Evolutionary conservation across 2,113 vertebrate species (phyloP).

Genomic region (Cyphomyrus plagiostoma): DNA sequence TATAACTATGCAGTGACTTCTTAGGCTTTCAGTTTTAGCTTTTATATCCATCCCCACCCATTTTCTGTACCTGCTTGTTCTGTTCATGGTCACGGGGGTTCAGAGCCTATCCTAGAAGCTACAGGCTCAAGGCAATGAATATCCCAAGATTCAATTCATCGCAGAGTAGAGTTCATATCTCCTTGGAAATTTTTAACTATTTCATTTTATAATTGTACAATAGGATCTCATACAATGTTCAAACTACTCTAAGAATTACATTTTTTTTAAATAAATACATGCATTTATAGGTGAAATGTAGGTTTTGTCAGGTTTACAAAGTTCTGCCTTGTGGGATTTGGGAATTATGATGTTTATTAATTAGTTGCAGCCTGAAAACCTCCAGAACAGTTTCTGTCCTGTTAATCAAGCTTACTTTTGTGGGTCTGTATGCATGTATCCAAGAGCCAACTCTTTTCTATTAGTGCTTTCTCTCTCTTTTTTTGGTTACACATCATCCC

Average conservation of each 20-base stretch:
- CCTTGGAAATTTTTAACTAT: neutral
- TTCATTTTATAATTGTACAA: neutral
- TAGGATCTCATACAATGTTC: neutral
- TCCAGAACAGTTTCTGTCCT: neutral
- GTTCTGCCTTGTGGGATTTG: neutral
- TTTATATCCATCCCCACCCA: neutral
- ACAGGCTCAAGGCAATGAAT: neutral
- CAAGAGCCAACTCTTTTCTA: neutral
- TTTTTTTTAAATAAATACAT: neutral
- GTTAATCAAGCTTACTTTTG: neutral
- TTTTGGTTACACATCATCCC: neutral
- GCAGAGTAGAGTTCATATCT: neutral
- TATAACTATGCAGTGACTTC: neutral
- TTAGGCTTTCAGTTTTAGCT: neutral
- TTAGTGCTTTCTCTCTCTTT: neutral
- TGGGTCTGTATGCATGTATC: neutral
- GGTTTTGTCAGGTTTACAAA: neutral
- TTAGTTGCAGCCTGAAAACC: neutral
- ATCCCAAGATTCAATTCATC: neutral
- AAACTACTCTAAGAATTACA: neutral
- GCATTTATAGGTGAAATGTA: neutral
- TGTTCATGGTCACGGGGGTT: neutral
- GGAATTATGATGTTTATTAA: neutral
- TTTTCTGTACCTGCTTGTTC: neutral
- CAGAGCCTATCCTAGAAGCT: neutral